These are phyloP conservation scores for Acyrthosiphon pisum DNA, from an alignment of 1,140 invertebrate genomes.

Conservation along the genomic window DNA sequence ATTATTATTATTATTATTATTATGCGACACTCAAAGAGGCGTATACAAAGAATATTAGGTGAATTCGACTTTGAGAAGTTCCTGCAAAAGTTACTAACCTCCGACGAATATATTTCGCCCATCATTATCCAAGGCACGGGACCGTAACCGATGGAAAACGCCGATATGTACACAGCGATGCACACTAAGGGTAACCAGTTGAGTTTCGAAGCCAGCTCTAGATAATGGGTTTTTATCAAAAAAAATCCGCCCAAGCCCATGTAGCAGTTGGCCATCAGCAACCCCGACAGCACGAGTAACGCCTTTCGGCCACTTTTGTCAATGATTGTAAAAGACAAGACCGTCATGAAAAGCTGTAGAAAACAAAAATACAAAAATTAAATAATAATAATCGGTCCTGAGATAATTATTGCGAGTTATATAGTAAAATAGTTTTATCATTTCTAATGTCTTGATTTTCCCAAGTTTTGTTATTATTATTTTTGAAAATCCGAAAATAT, in stretches of 20 bases:
- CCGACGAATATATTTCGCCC: constrained; percentile 70
- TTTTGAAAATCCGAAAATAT: too few relatives aligned
- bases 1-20: too few relatives aligned
- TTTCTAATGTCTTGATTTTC: too few relatives aligned
- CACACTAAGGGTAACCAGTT: constrained; percentile 67
- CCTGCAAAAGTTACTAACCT: constrained; percentile 57
- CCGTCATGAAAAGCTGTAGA: constrained; percentile 63
- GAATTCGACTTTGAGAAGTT: neutral
- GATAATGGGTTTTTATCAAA: constrained; percentile 64
- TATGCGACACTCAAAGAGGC: neutral
- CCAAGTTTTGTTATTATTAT: too few relatives aligned
- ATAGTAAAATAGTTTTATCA: too few relatives aligned
- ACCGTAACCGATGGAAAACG: constrained; percentile 65
- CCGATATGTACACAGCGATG: constrained; percentile 67
- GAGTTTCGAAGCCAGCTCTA: constrained; percentile 60
- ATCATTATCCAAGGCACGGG: constrained; percentile 69
- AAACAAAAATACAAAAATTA: neutral
- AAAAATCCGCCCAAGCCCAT: constrained; percentile 72
- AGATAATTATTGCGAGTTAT: too few relatives aligned
- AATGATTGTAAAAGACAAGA: constrained; percentile 74
- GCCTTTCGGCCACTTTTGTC: constrained; percentile 76
- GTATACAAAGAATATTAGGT: neutral
- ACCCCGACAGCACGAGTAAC: constrained; percentile 73
- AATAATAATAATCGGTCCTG: neutral
- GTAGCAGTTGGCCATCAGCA: constrained; percentile 71